A percentile compares a stretch with the other conserved stretches of the same genome.
Conservation (phyloP, 2,797 vertebrate species). For the Melanogrammus aeglefinus region DNA sequence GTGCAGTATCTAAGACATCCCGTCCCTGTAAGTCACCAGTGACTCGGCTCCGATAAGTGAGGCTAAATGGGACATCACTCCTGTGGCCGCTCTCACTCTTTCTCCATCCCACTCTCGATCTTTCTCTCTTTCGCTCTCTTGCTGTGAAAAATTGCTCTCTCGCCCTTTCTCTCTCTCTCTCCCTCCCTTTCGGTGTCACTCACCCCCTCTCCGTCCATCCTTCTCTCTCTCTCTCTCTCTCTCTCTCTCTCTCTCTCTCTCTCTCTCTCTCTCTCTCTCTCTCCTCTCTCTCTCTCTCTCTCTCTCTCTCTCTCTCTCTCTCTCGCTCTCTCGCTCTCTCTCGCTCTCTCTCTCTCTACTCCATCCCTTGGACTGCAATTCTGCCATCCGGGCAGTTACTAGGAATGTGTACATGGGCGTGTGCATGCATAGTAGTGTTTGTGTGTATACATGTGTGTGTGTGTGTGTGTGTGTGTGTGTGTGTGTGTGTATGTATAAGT, state of each 20-base stretch:
- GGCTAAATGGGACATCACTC: conserved; percentile 56
- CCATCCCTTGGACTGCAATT: conserved; percentile 9
- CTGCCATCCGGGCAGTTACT: no score
- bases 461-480: no score
- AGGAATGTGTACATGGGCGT: no score
- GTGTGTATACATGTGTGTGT: no score
- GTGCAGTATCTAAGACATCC: conserved; percentile 40
- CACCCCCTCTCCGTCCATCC: background rate
- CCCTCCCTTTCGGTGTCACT: background rate
- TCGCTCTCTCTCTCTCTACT: background rate
- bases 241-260: background rate
- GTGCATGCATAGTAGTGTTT: no score
- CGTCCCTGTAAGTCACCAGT: conserved; percentile 47
- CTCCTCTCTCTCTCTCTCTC: background rate
- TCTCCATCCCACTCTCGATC: background rate
- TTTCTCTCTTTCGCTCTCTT: background rate
- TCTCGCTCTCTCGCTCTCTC: no score
- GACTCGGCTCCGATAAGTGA: conserved; percentile 58
- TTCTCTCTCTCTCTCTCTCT: background rate
- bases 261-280: no score
- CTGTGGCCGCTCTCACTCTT: conserved; percentile 35
- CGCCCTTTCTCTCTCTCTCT: background rate
- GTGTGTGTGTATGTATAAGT: no score
- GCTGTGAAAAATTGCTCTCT: background rate
- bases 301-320: background rate